Conservation (phyloP, 2,888 invertebrate species). For the Stenichneumon culpator region DNA sequence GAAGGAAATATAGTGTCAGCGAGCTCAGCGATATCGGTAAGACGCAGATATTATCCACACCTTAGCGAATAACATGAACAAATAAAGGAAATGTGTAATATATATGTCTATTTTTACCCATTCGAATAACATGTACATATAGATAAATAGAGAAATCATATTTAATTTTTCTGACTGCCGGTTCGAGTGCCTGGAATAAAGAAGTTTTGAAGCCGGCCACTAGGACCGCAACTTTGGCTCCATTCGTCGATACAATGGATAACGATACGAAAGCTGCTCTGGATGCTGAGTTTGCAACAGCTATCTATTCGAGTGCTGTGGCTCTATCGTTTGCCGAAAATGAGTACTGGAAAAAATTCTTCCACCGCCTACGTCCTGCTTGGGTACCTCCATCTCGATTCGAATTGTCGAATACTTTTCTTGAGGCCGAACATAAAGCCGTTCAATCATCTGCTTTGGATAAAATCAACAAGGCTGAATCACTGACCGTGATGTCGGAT, state of each 20-base stretch:
- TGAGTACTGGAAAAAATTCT: conserved; percentile 17
- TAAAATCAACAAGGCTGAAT: conserved; percentile 18
- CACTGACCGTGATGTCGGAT: conserved; percentile 17
- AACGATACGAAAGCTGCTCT: neutral
- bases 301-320: conserved; percentile 5
- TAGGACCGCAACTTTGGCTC: neutral
- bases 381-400: neutral
- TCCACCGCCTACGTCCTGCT: neutral
- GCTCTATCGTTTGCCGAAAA: conserved; percentile 14
- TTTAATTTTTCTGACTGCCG: neutral
- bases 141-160: neutral
- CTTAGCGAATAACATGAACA: too few species aligned
- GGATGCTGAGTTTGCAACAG: neutral
- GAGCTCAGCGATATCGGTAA: neutral
- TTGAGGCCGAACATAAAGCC: conserved; percentile 4
- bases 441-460: neutral
- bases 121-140: neutral
- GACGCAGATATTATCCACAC: neutral
- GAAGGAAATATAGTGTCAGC: neutral
- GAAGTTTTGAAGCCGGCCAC: neutral
- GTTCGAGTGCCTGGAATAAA: neutral
- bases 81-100: too few species aligned
- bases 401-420: conserved; percentile 22
- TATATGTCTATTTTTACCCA: too few species aligned
- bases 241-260: conserved; percentile 3